Conservation (phyloP, 2,888 invertebrate species). For the Choreutis nemorana region DNA sequence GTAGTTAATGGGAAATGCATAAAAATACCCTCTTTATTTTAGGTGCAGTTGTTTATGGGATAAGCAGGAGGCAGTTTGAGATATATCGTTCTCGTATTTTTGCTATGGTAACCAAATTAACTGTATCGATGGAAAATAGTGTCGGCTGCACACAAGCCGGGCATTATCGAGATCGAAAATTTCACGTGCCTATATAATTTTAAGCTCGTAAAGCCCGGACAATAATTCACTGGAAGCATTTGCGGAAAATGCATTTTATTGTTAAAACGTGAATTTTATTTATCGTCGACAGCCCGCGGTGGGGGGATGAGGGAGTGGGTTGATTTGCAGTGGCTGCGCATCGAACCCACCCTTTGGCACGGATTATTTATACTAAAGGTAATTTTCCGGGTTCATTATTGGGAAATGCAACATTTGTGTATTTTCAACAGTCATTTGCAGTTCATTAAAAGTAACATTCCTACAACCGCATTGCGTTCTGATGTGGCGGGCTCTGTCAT, state of each 20-base stretch:
- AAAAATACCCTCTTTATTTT: no score
- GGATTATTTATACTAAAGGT: conserved; percentile 65
- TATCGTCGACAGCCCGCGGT: conserved; percentile 58
- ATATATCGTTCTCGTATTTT: no score
- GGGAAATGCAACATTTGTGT: conserved; percentile 60
- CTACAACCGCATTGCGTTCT: conserved; percentile 14
- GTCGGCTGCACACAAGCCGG: conserved; percentile 34
- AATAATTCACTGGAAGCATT: conserved; percentile 64
- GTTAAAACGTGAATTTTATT: conserved; percentile 68
- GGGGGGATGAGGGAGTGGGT: conserved; percentile 34
- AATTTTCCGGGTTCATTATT: conserved; percentile 63
- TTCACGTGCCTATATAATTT: conserved; percentile 65
- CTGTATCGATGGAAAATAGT: conserved; percentile 41
- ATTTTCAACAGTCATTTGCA: conserved; percentile 54
- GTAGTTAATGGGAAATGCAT: conserved; percentile 37
- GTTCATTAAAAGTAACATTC: conserved; percentile 54
- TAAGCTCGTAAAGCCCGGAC: conserved; percentile 63
- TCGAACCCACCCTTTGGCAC: conserved; percentile 60
- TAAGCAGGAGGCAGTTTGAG: no score
- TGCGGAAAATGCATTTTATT: conserved; percentile 68
- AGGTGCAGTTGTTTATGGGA: no score
- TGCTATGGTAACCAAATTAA: no score
- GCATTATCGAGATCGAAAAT: conserved; percentile 64
- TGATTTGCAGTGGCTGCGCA: conserved; percentile 61
- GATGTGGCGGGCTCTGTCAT: no score